phyloP scores from a whole-genome alignment of 2,113 vertebrate species.

The Chlorodrepanis virens region DNA sequence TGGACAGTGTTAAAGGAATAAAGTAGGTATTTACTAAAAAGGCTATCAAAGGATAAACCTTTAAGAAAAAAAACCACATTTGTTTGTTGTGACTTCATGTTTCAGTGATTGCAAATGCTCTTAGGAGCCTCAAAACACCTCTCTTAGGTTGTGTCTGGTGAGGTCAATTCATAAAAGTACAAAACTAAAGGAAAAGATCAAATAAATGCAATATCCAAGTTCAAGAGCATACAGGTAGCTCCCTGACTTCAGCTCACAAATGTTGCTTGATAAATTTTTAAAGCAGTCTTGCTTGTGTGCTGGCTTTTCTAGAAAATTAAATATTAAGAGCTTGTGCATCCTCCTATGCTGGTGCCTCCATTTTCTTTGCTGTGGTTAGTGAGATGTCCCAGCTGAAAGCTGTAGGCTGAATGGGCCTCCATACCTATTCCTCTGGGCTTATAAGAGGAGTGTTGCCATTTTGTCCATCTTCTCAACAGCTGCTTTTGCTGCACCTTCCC shows the following conservation, averaged over 20 bases:
- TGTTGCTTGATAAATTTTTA: conserved; percentile 4
- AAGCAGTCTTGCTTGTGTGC: background rate
- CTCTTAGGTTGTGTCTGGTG: rapidly evolving
- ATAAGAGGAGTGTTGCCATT: background rate
- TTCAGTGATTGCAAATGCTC: background rate
- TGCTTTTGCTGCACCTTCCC: background rate
- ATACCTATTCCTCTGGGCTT: background rate
- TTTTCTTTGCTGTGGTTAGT: background rate
- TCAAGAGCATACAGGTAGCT: background rate
- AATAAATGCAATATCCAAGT: background rate
- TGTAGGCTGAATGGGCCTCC: background rate
- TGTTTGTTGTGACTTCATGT: background rate
- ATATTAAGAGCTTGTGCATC: background rate
- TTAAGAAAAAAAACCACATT: background rate
- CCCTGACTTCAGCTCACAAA: background rate
- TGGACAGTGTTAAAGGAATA: background rate
- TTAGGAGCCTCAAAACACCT: background rate
- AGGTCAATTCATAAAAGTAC: background rate
- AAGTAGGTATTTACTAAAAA: background rate
- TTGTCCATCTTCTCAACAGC: background rate
- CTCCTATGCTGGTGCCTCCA: background rate
- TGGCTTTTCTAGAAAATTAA: background rate
- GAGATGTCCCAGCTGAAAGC: background rate
- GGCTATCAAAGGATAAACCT: background rate
- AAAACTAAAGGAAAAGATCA: background rate